Evolutionary conservation across 2,113 vertebrate species (phyloP).

Genomic region (Manacus vitellinus): DNA sequence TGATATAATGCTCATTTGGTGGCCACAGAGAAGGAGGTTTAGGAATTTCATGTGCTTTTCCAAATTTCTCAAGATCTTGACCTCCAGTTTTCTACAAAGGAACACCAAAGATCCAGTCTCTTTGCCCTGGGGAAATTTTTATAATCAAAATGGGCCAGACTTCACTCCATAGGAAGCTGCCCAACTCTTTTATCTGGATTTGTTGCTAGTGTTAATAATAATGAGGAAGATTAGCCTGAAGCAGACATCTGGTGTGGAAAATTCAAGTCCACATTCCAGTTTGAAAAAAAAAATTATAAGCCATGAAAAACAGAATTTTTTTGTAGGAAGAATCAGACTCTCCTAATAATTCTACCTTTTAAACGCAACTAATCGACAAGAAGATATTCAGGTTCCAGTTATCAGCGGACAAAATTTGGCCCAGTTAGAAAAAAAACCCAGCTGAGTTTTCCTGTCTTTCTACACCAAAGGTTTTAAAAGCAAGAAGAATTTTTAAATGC

Average conservation of each 20-base stretch:
- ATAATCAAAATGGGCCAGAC: background rate
- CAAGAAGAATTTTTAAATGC: background rate
- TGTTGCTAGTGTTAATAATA: background rate
- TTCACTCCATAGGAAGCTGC: background rate
- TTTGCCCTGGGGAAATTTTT: background rate
- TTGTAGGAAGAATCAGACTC: background rate
- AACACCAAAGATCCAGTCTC: background rate
- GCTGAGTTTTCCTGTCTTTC: background rate
- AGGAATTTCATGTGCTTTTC: background rate
- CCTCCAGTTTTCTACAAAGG: background rate
- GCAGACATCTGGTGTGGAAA: background rate
- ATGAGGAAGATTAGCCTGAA: background rate
- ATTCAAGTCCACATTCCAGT: background rate
- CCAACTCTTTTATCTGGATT: background rate
- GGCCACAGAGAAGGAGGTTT: background rate
- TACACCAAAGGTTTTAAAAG: background rate
- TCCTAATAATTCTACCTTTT: background rate
- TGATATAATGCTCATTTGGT: background rate
- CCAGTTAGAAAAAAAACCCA: background rate
- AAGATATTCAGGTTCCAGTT: background rate
- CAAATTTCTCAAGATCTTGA: background rate
- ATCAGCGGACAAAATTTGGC: background rate
- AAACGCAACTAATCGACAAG: background rate
- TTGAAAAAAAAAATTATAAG: background rate
- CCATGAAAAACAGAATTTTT: background rate